phyloP scores from a whole-genome alignment of 2,113 vertebrate genomes.

The Cardinalis cardinalis region DNA sequence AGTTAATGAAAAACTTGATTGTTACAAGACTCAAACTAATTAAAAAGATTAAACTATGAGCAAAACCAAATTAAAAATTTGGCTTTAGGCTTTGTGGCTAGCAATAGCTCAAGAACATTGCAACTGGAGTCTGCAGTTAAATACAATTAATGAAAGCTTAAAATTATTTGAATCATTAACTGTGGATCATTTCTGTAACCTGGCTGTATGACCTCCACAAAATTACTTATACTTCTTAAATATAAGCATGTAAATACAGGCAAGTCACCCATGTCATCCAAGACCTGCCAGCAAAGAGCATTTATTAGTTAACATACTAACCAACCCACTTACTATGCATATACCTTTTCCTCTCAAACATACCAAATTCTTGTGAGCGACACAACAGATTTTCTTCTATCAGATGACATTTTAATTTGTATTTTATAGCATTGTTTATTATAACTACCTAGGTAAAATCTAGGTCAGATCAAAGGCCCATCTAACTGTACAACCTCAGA shows the following conservation, averaged over 20 bases:
- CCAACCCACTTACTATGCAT: not conserved
- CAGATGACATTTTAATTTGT: not conserved
- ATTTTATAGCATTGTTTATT: not conserved
- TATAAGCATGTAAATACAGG: not conserved
- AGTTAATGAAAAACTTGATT: slow-evolving; percentile 47
- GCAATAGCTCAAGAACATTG: not conserved
- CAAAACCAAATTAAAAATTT: slow-evolving; percentile 52
- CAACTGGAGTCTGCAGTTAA: slow-evolving; percentile 2
- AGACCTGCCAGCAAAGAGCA: not conserved
- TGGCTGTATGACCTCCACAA: not conserved
- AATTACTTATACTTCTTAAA: not conserved
- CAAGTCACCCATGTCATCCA: not conserved
- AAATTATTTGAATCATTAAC: slow-evolving; percentile 23
- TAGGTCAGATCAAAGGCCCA: not conserved
- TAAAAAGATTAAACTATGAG: slow-evolving; percentile 44
- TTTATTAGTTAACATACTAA: not conserved
- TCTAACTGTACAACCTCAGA: not conserved
- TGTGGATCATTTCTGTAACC: not conserved
- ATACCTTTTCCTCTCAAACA: not conserved
- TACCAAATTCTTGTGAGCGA: not conserved
- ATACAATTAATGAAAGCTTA: not conserved
- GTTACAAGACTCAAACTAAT: slow-evolving; percentile 39
- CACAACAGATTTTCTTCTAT: not conserved
- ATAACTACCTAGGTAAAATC: not conserved
- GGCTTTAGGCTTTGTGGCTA: slow-evolving; percentile 37